A percentile compares a stretch with the other conserved stretches of the same genome.
These are phyloP conservation scores for Erpobdella octoculata DNA, from an alignment of 2,888 invertebrate genomes.

Conservation along the genomic window DNA sequence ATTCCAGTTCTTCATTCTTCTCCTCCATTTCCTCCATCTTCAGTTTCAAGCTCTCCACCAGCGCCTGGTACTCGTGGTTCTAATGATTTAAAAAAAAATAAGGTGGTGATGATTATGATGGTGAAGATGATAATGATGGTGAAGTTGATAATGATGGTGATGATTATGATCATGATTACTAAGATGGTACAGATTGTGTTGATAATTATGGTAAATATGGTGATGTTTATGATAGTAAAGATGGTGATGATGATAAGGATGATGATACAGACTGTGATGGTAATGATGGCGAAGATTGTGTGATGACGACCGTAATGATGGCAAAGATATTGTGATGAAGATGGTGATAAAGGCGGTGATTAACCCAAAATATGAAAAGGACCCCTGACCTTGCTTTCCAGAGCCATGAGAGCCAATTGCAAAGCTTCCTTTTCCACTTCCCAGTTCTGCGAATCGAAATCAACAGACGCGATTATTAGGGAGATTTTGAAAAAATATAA, in stretches of 20 bases:
- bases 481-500: background rate
- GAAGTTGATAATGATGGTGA: background rate
- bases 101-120: background rate
- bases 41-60: background rate
- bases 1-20: constrained; percentile 25
- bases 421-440: constrained; percentile 2
- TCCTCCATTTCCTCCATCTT: constrained; percentile 18
- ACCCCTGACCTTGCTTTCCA: constrained; percentile 18
- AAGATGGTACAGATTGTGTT: no score
- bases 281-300: no score
- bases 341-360: background rate
- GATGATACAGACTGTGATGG: no score
- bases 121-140: background rate
- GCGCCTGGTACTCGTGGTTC: constrained; percentile 11
- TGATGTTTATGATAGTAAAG: no score
- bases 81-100: background rate
- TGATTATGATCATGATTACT: no score
- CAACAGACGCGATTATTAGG: background rate
- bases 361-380: background rate
- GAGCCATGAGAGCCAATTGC: constrained; percentile 1
- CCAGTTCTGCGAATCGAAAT: constrained; percentile 10
- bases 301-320: no score
- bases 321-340: no score
- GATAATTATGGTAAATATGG: no score
- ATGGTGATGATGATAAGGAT: no score